Base-by-base conservation (phyloP, 2,113 vertebrate species). In the Terrapene triunguis region DNA sequence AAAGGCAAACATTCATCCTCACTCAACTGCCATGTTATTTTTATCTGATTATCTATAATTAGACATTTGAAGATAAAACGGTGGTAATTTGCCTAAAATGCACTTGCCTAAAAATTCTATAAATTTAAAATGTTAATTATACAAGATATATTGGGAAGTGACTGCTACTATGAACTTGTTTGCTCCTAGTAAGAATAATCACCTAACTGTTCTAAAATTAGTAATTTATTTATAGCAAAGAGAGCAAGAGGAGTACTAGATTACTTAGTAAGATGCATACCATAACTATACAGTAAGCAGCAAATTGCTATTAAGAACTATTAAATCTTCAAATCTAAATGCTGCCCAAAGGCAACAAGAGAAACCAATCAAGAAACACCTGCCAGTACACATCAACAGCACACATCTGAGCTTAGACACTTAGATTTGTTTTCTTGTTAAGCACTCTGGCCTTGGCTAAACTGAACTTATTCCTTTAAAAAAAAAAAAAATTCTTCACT, bases 121-220 rank as follows among this genome's bases (percentile, higher is more conserved):
- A 57, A 8, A 80, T 79, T 57, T 84, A 38, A 38, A 74, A 9
- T 44, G 1, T 12, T 65, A 13, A 35, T 78, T 76, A 79, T 21
- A 89, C 10, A 57, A 59, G 35, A n/a, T 29, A 8, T 12, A 62
- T 89, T 29, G 55, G 5, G 76, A 88, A 93, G 94, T 22, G 57
- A 94, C 42, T 82, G 91, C 94, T 95, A 93, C 84, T 82, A 79
- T 44, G 79, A 97, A 93, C 89, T 97, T 95, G 93, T 88, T 95
- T 90, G 80, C 95, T 95, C 80, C 92, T 89, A 84, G 59, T 85
- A 94, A 91, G 94, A 97, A 97, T 87, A 97, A 94, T 97, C 96
- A 95, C 89, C 95, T 94, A 94, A 97, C 90, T 94, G 96, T 94
- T 97, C 96, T 98, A 97, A 97, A 96, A 94, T 96, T 97, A 97